Base-by-base conservation (phyloP, 2,113 vertebrate species). In the Phyllostomus discolor region DNA sequence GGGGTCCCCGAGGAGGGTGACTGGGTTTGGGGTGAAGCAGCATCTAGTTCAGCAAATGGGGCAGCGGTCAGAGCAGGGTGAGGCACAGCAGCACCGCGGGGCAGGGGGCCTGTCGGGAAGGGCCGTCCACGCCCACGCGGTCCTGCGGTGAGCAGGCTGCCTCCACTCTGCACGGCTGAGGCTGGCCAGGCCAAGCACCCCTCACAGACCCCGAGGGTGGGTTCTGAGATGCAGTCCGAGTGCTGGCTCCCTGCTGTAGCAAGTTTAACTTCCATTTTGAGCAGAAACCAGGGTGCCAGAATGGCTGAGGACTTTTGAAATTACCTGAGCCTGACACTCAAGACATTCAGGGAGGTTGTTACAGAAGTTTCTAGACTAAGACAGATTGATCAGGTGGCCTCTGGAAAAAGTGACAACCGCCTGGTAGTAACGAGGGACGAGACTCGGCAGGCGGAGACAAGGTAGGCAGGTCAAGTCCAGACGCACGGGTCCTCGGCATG, bases 61-160 rank as follows among this genome's bases (percentile, higher is more conserved):
- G 26, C 7, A 20, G 3, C 26, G 33, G 10, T 16, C 3, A 28
- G 15, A 66, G 52, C 41, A 11, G 82, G 64, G 31, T 28, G 4
- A 38, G 12, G 2, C 9, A 33, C 11, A 57, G 62, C 54, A 75
- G 19, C 62, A 15, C 1, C 9, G 33, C 73, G 64, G 22, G 28
- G 15, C 43, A 46, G 17, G 62, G 50, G 57, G 54, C 22, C 2
- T 19, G 20, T 7, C 7, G 54, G 54, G 54, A 7, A 4, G 15
- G 26, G 14, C 41, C 19, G 28, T 48, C 16, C 28, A 11, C 4
- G 1, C 26, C 28, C 73, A 50, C 2, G 7, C 73, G 19, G 43
- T 8, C 11, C 73, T 33, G 73, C 19, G 15, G 28, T 0, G 2
- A 6, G 41, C 4, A 1, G 22, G 26, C 43, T 12, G 9, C 52